Conservation (phyloP, 2,888 invertebrate species). For the Pelosia muscerda region DNA sequence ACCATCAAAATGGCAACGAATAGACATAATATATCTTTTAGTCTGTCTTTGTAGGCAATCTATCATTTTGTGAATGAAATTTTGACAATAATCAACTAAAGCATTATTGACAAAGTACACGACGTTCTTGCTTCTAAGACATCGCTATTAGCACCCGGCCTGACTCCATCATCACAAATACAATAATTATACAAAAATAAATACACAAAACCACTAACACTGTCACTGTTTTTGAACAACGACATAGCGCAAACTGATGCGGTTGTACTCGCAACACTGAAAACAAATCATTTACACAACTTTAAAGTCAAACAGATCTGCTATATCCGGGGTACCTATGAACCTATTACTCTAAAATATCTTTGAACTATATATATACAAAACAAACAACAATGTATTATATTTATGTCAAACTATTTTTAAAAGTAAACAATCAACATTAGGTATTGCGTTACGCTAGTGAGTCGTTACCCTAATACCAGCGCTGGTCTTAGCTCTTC, state of each 20-base stretch:
- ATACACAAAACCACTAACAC: constrained; percentile 69
- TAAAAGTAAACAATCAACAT: background rate
- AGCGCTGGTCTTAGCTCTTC: background rate
- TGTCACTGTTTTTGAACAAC: constrained; percentile 79
- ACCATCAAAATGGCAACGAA: background rate
- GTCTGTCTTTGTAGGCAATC: too few species aligned
- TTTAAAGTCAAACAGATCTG: background rate
- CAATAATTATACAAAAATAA: constrained; percentile 24
- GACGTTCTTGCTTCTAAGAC: too few species aligned
- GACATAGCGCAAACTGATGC: constrained; percentile 66
- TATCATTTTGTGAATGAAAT: too few species aligned
- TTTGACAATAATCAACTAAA: too few species aligned
- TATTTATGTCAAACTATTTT: too few species aligned
- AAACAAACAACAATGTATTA: too few species aligned
- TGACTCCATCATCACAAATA: constrained; percentile 6
- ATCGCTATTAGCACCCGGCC: background rate
- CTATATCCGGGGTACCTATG: background rate
- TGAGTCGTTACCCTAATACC: background rate
- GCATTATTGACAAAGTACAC: too few species aligned
- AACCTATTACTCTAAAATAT: background rate
- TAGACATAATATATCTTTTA: too few species aligned
- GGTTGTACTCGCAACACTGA: constrained; percentile 44
- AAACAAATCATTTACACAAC: constrained; percentile 37
- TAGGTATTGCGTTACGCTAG: background rate
- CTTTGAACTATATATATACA: background rate